Evolutionary conservation across 2,888 invertebrate species (phyloP), one percentile per base, ranked within the genome.

Genomic region (Rhyacophila evoluta): DNA sequence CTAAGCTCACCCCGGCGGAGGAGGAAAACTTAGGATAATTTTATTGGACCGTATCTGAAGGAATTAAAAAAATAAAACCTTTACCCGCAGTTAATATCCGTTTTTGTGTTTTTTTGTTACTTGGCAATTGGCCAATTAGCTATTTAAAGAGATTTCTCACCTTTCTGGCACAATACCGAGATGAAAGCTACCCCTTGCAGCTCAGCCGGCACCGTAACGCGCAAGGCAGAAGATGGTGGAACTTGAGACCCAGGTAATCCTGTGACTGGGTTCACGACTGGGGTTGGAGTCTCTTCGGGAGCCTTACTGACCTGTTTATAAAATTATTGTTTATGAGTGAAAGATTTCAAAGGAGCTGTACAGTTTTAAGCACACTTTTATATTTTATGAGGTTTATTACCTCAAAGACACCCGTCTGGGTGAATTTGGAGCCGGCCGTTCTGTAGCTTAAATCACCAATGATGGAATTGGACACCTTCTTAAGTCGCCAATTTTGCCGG

Each of bases 171-270:
- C 39, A 97, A 91, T 3, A 98, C 98, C 86, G 98, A 97, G 83
- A 98, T 98, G 85, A 98, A 98, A 0, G 98, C 98, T 11, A 97
- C 96, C 1, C 98, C 98, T 87, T 98, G 97, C 76, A 98, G 89
- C 86, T 98, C 98, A 5, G 97, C 95, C 0, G 98, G 98, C 39
- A 98, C 96, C 6, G 95, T 95, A 5, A 98, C 98, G 72, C 97
- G 92, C 69, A 98, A 88, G 0, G 97, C 95, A 1, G 97, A 96
- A 10, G 92, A 90, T 3, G 91, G 89, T 0, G 92, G 89, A 74
- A 86, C 85, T 29, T 87, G 86, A 19, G 86, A 85, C 28, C 86
- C 86, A 11, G 86, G 85, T 33, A 86, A 81, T 27, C 83, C 82
- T 4, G 85, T 85, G 55, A 86, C 87, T 72, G 86, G 78, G 36